Conservation (phyloP, 2,113 vertebrate species). For the Ptyas mucosa region DNA sequence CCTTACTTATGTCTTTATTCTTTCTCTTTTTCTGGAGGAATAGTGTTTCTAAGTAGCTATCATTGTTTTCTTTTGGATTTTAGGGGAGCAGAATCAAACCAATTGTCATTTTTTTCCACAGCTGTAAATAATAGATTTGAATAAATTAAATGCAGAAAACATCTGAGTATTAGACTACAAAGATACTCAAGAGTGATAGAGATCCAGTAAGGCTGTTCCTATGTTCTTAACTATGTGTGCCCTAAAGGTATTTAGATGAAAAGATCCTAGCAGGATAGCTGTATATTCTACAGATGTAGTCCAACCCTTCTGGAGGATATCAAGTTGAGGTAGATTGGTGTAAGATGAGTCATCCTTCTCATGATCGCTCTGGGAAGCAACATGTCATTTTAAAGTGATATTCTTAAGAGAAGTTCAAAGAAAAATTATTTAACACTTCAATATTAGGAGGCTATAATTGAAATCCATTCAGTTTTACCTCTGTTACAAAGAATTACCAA, state of each 20-base stretch:
- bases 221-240: background rate
- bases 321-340: background rate
- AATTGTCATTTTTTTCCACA: background rate
- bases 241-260: background rate
- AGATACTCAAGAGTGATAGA: background rate
- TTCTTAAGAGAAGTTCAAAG: background rate
- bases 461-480: slow-evolving; percentile 25
- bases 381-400: background rate
- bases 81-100: background rate
- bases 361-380: background rate
- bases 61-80: background rate
- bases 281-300: background rate
- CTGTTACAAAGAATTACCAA: slow-evolving; percentile 20
- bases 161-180: background rate
- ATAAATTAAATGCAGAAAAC: background rate
- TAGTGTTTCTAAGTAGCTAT: background rate
- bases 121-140: background rate
- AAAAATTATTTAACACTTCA: background rate
- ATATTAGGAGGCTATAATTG: background rate
- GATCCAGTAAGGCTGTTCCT: background rate
- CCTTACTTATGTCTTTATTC: background rate
- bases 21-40: background rate
- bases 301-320: background rate
- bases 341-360: background rate
- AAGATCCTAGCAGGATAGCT: background rate